phyloP scores from a whole-genome alignment of 2,888 invertebrate species.

The Caenorhabditis imperialis region DNA sequence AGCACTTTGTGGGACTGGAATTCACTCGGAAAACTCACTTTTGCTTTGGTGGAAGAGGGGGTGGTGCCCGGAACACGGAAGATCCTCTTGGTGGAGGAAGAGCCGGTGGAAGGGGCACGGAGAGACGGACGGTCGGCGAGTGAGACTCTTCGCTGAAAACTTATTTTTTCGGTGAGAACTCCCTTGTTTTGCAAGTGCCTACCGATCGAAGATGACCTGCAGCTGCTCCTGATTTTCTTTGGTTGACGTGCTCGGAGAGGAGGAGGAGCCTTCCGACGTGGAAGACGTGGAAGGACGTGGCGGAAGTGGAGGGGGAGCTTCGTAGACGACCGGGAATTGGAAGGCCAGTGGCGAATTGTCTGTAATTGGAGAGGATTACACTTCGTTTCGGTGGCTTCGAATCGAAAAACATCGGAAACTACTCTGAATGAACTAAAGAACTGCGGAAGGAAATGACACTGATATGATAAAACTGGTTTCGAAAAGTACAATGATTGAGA shows the following conservation, averaged over 20 bases:
- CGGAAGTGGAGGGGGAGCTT: slow-evolving; percentile 31
- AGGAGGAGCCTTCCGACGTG: slow-evolving; percentile 10
- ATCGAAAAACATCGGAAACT: neutral
- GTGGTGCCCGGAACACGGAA: slow-evolving; percentile 33
- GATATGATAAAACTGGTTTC: slow-evolving; percentile 45
- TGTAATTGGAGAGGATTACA: slow-evolving; percentile 14
- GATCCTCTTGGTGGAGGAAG: slow-evolving; percentile 60
- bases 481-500: slow-evolving; percentile 3
- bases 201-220: slow-evolving; percentile 58
- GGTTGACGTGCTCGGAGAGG: slow-evolving; percentile 17
- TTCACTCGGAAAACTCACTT: slow-evolving; percentile 13
- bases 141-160: slow-evolving; percentile 52
- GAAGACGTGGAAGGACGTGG: slow-evolving; percentile 50
- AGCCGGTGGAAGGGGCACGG: slow-evolving; percentile 63
- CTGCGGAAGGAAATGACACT: neutral
- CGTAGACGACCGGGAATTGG: slow-evolving; percentile 47
- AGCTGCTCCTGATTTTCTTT: slow-evolving; percentile 51
- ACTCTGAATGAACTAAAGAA: slow-evolving; percentile 2
- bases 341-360: slow-evolving; percentile 35
- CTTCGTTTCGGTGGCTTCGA: slow-evolving; percentile 3
- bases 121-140: slow-evolving; percentile 63
- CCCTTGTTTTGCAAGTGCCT: neutral
- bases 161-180: neutral
- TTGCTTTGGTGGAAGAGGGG: slow-evolving; percentile 62
- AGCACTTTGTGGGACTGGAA: neutral